phyloP scores from a whole-genome alignment of 2,888 invertebrate genomes.

The Drosophila conformis region DNA sequence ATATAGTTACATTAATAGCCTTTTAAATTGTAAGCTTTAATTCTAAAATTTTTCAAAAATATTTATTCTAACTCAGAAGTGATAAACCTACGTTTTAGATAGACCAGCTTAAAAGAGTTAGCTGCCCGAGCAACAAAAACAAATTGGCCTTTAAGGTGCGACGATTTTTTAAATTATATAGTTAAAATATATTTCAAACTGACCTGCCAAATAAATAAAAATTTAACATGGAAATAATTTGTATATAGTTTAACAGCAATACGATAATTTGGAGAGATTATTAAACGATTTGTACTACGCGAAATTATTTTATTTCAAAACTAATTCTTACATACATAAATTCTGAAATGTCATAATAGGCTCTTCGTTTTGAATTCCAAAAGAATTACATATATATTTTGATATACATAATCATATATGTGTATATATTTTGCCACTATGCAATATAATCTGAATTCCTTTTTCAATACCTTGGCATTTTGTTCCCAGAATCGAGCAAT shows the following conservation, averaged over 20 bases:
- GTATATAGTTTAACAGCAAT: neutral
- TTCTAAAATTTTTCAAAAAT: neutral
- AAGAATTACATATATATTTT: neutral
- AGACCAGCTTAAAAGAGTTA: neutral
- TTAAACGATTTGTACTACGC: neutral
- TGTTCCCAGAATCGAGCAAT: constrained; percentile 21
- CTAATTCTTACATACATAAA: neutral
- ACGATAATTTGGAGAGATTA: neutral
- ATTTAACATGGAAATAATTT: neutral
- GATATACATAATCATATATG: too few species aligned
- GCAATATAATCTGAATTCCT: neutral
- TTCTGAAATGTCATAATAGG: neutral
- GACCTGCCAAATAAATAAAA: neutral
- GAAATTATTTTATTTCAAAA: neutral
- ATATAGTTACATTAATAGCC: neutral
- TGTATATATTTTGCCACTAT: neutral
- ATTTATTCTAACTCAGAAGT: neutral
- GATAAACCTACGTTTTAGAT: neutral
- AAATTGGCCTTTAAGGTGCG: neutral
- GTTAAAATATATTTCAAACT: neutral
- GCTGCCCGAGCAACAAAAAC: rapidly evolving
- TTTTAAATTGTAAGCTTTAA: neutral
- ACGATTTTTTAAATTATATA: neutral
- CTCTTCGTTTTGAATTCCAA: neutral
- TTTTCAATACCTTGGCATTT: neutral